Conservation (phyloP, 1,140 invertebrate genomes). For the Glossosoma conforme region DNA sequence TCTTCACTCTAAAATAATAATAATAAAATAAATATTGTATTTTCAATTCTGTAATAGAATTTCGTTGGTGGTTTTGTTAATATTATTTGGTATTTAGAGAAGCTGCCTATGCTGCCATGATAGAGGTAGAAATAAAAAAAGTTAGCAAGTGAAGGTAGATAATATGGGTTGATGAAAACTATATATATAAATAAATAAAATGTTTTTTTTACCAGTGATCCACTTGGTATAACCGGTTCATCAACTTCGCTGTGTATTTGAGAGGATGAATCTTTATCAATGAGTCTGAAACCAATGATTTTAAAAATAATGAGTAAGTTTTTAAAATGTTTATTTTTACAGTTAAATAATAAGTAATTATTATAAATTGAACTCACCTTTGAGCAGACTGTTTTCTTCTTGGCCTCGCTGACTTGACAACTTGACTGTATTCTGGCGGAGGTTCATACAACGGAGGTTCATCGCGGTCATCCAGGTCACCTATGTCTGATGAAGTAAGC, state of each 20-base stretch:
- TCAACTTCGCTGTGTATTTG: background rate
- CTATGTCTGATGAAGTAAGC: slow-evolving; percentile 39
- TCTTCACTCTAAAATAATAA: slow-evolving; percentile 7
- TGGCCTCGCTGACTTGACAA: slow-evolving; percentile 43
- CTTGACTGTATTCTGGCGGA: slow-evolving; percentile 61
- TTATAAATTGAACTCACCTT: slow-evolving; percentile 6
- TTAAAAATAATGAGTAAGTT: background rate
- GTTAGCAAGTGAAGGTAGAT: too few relatives aligned
- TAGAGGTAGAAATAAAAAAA: too few relatives aligned
- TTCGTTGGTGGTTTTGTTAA: too few relatives aligned
- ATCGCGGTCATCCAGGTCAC: slow-evolving; percentile 47
- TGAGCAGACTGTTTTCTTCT: slow-evolving; percentile 18
- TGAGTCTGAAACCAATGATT: slow-evolving; percentile 9
- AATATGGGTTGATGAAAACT: too few relatives aligned
- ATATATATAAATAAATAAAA: slow-evolving; percentile 1
- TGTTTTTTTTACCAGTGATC: slow-evolving; percentile 11
- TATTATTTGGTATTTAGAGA: too few relatives aligned
- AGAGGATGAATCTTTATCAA: slow-evolving; percentile 8
- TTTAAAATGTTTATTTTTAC: background rate
- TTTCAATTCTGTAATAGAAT: too few relatives aligned
- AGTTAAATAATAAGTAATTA: background rate
- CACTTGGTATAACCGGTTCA: slow-evolving; percentile 6
- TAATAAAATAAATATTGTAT: too few relatives aligned
- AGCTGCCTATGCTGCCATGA: too few relatives aligned
- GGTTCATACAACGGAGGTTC: slow-evolving; percentile 62